Evolutionary conservation across 2,113 vertebrate species (phyloP).

Genomic region (Notarius quadriscutis): DNA sequence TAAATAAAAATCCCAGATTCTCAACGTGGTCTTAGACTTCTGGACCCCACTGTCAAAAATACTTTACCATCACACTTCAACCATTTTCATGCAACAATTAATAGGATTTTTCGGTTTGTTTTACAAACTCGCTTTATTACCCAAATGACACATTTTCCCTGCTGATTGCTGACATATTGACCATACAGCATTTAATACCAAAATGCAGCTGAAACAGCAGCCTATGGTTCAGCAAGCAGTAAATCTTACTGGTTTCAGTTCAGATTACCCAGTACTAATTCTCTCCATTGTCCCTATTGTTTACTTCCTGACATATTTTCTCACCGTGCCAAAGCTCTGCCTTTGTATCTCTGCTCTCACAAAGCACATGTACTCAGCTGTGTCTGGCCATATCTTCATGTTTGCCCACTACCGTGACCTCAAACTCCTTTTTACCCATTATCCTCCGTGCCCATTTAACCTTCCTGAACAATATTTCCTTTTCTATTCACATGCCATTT

Average conservation of each 20-base stretch:
- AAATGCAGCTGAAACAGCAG: neutral
- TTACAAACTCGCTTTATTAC: neutral
- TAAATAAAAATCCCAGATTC: neutral
- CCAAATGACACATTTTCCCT: neutral
- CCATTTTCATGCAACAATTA: neutral
- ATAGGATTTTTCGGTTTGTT: neutral
- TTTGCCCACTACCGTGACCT: neutral
- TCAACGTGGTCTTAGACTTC: neutral
- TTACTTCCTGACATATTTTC: neutral
- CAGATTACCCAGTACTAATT: neutral
- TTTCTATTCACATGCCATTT: slow-evolving; percentile 33
- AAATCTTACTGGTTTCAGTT: neutral
- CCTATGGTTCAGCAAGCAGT: neutral
- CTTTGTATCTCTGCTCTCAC: neutral
- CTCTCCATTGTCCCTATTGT: neutral
- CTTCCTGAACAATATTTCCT: slow-evolving; percentile 19
- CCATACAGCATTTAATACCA: neutral
- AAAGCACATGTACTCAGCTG: neutral
- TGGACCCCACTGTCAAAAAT: neutral
- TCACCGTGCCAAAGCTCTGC: neutral
- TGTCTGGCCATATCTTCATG: slow-evolving; percentile 3
- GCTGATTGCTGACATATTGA: neutral
- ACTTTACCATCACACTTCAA: neutral
- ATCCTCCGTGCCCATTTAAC: slow-evolving; percentile 40
- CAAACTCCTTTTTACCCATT: slow-evolving; percentile 29